Base-by-base conservation (phyloP, 1,140 invertebrate genomes). In the Parapsyche elsis region DNA sequence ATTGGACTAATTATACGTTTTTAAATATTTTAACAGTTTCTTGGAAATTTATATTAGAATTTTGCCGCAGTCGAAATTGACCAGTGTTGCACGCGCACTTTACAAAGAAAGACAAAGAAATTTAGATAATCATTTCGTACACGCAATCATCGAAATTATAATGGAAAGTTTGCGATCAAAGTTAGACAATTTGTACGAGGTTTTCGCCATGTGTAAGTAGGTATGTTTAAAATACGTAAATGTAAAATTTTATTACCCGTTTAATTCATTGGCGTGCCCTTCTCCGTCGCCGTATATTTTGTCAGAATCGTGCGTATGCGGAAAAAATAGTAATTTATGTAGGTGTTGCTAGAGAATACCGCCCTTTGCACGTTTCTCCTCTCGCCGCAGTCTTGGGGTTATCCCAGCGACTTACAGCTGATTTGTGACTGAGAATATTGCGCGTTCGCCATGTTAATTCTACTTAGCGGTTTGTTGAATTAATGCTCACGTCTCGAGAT, bases 361-460 rank as follows among this genome's bases (percentile, higher is more conserved):
- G 67, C 24, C 67, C 26, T 45, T 71, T n/a, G 7, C 26, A 24
- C 67, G 67, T 71, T 71, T 19, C 67, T 12, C 24, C 23, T 21
- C 14, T 21, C 14, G 71, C 45, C 71, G 16, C 44, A 73, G 71
- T 73, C 71, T 73, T 67, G 64, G 26, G 64, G 64, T 67, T 12
- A 23, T 24, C 21, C 64, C 19, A n/a, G 14, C 23, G 71, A 73
- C 71, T 73, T 49, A 16, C 38, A 38, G 71, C 38, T 73, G 71
- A 73, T 73, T 73, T 73, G 71, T 73, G 71, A 46, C 71, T 38
- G 14, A 23, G 71, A 30, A 73, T 73, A 73, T 73, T 73, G 45
- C 71, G 21, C n/a, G 71, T 73, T 23, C 38, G 64, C 24, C 64
- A 23, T 67, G 71, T 73, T 73, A 73, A 73, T 73, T 73, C 71